Evolutionary conservation across 1,140 invertebrate genomes (phyloP).

Genomic region (Lucilia sericata): DNA sequence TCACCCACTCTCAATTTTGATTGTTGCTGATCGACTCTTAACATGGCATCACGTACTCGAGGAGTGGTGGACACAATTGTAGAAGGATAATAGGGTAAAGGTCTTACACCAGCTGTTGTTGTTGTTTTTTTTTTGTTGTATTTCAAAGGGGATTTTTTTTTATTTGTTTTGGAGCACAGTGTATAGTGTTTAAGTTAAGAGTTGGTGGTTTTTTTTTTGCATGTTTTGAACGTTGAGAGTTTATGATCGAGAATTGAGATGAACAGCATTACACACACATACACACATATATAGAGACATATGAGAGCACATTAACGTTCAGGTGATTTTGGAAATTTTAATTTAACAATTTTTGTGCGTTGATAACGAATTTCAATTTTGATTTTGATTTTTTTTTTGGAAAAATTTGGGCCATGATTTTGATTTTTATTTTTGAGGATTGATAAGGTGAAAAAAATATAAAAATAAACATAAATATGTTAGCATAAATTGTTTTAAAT

Average conservation of each 20-base stretch:
- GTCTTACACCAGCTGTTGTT: slow-evolving; percentile 33
- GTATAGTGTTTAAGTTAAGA: background rate
- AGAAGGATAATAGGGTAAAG: slow-evolving; percentile 7
- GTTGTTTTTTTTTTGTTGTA: slow-evolving; percentile 11
- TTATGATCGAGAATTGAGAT: slow-evolving; percentile 33
- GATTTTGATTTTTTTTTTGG: slow-evolving; percentile 13
- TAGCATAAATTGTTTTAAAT: slow-evolving; percentile 19
- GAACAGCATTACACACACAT: slow-evolving; percentile 35
- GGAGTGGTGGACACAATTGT: background rate
- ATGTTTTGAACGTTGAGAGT: background rate
- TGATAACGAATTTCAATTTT: background rate
- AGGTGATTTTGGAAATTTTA: background rate
- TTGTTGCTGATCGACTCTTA: slow-evolving; percentile 64
- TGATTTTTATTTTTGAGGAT: background rate
- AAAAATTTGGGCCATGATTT: background rate
- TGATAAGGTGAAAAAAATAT: slow-evolving; percentile 31
- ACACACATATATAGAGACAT: background rate
- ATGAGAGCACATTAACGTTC: slow-evolving; percentile 40
- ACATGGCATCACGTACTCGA: slow-evolving; percentile 53
- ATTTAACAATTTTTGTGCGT: background rate
- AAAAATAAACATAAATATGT: slow-evolving; percentile 43
- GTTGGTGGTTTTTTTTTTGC: background rate
- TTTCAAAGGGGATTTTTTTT: too few species aligned
- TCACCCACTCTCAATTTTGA: slow-evolving; percentile 59
- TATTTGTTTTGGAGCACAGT: background rate